A percentile compares a stretch with the other conserved stretches of the same genome.
These are phyloP conservation scores for Poeciliopsis turneri DNA, from an alignment of 2,797 vertebrate genomes.

Conservation along the genomic window DNA sequence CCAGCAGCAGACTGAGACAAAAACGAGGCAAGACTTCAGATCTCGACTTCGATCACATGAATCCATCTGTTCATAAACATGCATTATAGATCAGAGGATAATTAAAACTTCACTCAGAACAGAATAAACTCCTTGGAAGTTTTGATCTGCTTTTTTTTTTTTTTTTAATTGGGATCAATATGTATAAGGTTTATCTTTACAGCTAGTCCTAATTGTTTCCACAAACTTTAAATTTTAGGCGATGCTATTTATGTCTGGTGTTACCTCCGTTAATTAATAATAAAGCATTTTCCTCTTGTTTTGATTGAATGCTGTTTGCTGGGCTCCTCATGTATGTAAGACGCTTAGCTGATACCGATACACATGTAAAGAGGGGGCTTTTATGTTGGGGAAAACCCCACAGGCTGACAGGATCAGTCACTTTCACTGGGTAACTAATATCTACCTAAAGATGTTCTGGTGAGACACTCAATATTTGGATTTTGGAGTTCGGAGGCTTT, in stretches of 20 bases:
- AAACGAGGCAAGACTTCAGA: constrained; percentile 2
- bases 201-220: background rate
- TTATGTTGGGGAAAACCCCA: constrained; percentile 26
- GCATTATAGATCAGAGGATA: background rate
- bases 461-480: background rate
- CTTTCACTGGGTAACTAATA: constrained; percentile 30
- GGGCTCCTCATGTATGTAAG: constrained; percentile 23
- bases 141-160: background rate
- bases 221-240: background rate
- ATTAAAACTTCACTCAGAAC: background rate
- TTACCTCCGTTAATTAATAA: constrained; percentile 62
- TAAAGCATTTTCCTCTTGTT: constrained; percentile 54
- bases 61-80: constrained; percentile 5
- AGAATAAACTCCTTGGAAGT: background rate
- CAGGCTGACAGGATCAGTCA: constrained; percentile 21
- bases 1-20: constrained; percentile 26
- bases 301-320: constrained; percentile 56
- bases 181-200: background rate
- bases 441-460: background rate
- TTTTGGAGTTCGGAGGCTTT: background rate
- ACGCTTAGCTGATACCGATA: constrained; percentile 21
- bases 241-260: constrained; percentile 31
- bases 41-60: background rate
- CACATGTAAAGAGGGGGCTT: constrained; percentile 17
- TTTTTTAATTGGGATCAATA: background rate